Base-by-base conservation (phyloP, 2,113 vertebrate species). In the Hyperoodon ampullatus region DNA sequence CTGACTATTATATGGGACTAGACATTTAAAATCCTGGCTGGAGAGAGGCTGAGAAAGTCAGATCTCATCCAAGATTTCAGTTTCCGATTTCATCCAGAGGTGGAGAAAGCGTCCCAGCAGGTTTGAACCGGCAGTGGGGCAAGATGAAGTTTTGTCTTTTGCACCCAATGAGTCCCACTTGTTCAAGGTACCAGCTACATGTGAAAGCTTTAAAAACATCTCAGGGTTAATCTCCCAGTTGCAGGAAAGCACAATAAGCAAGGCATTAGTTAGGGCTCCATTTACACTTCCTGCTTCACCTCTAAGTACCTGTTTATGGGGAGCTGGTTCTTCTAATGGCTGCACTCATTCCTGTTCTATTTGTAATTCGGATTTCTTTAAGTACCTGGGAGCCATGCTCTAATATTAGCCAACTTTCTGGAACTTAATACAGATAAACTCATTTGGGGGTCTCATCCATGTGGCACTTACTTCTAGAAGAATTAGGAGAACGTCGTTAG, bases 221-320 rank as follows among this genome's bases (percentile, higher is more conserved):
- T 35, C 58, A 30, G 90, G 75, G 53, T 39, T 81, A 30, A 12
- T 28, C 23, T 65, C 6, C 11, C 53, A 33, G 1, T 33, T 6
- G 61, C 53, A 35, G 33, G 44, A 58, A n/a, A 44, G 60, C 42
- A 16, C 60, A 50, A 50, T 82, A 24, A 92, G 44, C 96, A 80
- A 0, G 2, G 61, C 33, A 4, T 42, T 78, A 21, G 83, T 33
- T 53, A 94, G 86, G 39, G 63, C 39, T 85, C 61, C 61, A 12
- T 47, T 90, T 50, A n/a, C 33, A 60, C 77, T n/a, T 53, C 72
- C 90, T 5, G 9, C 44, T 77, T 96, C 93, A 55, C 93, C 71
- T 81, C 95, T 71, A 28, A 86, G 14, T 4, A 28, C 33, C 53
- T 19, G 53, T 35, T 61, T 33, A 16, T 11, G 53, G 0, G 39